Conservation (phyloP, 2,888 invertebrate species). For the Apodemia zela region DNA sequence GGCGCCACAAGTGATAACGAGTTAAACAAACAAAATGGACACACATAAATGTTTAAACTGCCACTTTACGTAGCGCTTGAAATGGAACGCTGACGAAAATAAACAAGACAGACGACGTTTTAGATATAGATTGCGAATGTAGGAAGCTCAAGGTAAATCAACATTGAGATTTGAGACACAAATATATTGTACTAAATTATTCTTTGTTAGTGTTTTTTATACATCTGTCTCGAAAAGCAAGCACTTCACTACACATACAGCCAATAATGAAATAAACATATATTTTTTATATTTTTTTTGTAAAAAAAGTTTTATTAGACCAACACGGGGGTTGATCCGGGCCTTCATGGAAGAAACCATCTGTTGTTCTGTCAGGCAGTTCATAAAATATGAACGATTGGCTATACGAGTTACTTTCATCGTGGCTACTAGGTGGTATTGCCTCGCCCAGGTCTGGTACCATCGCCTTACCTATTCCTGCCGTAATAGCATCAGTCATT, state of each 20-base stretch:
- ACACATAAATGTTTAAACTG: constrained; percentile 22
- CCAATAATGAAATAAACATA: background rate
- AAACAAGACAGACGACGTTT: constrained; percentile 32
- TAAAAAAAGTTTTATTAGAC: too few species aligned
- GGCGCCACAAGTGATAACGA: constrained; percentile 29
- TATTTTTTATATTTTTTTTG: too few species aligned
- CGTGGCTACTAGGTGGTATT: too few species aligned
- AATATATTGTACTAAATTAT: background rate
- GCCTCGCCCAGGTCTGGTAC: too few species aligned
- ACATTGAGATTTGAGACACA: background rate
- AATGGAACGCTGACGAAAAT: constrained; percentile 34
- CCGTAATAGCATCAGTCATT: too few species aligned
- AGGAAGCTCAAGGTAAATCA: constrained; percentile 19
- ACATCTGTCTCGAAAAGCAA: background rate
- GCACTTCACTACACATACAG: background rate
- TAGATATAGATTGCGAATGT: constrained; percentile 23
- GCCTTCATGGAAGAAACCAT: too few species aligned
- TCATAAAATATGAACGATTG: too few species aligned
- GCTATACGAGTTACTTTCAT: too few species aligned
- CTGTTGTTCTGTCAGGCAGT: too few species aligned
- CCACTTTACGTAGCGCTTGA: constrained; percentile 23
- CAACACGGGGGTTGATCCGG: too few species aligned
- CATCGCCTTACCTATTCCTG: too few species aligned
- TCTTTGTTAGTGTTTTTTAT: background rate
- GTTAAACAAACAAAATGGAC: constrained; percentile 23